Evolutionary conservation across 2,888 invertebrate species (phyloP), one percentile per base, ranked within the genome.

Genomic region (Lymantria monacha): DNA sequence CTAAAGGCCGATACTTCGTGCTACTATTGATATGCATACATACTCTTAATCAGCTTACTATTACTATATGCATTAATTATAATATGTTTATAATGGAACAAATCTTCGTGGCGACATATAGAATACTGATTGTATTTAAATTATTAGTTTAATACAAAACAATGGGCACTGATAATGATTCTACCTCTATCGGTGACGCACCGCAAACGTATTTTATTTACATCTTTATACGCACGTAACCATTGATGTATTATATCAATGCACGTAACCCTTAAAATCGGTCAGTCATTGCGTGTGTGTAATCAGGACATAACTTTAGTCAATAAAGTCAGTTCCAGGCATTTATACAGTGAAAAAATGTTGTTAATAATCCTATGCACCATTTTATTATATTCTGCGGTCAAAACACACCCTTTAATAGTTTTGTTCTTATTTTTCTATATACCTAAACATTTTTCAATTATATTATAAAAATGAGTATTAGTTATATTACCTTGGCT

Each of bases 371-470:
- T 69, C 0, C 45, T 69, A 10, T 53, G 62, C 30, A 68, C 63
- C 8, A 40, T 72, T 2, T 51, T 73, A 11, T 33, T 68, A 0
- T 70, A 70, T 44, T 65, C 69, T 0, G 62, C 60, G 9, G 69
- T 70, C 5, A 49, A 55, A 3, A 33, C 74, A 10, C 67, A 67
- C 22, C 67, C 67, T 0, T 68, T 58, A 11, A 57, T 79, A 46
- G 42, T 59, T 9, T 53, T 76, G 5, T 74, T 70, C 38, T 55
- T 75, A 47, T 73, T 72, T 48, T 73, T 67, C 38, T 78, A 64
- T 46, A 64, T 70, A 42, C 70, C 65, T 15, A 72, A 69, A 59
- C 70, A 59, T 49, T 66, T 68, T 12, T 74, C 59, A 30, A 45
- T 63, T 8, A 53, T 56, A 14, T 53, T 66, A 41, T 66, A 61